These are phyloP conservation scores for Anguilla marmorata DNA, from an alignment of 2,797 vertebrate genomes.

Conservation along the genomic window DNA sequence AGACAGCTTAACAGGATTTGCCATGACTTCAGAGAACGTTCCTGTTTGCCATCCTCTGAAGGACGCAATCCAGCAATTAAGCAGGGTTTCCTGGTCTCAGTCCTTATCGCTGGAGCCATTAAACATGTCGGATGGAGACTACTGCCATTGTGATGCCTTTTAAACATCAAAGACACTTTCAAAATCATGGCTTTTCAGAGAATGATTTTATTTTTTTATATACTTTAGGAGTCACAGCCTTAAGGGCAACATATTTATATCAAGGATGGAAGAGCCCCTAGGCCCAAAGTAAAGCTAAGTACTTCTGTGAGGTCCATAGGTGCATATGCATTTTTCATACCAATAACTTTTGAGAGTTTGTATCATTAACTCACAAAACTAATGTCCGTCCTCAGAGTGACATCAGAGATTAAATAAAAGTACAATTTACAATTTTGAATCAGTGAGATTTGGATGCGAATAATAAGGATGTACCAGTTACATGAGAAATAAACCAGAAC, in stretches of 20 bases:
- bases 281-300: neutral
- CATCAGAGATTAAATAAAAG: neutral
- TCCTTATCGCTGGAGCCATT: conserved; percentile 4
- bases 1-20: conserved; percentile 19
- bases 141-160: neutral
- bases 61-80: conserved; percentile 15
- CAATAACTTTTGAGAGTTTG: neutral
- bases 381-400: neutral
- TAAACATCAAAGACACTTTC: conserved; percentile 12
- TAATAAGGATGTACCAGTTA: neutral
- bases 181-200: neutral
- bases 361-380: neutral
- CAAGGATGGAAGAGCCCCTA: neutral
- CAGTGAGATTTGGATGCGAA: neutral
- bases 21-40: conserved; percentile 8
- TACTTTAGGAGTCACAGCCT: neutral
- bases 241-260: neutral
- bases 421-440: neutral
- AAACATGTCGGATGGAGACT: neutral
- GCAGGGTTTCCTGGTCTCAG: neutral
- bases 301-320: neutral
- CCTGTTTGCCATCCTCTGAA: neutral
- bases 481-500: too few relatives aligned
- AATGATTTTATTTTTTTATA: neutral
- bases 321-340: neutral